A percentile compares a stretch with the other conserved stretches of the same genome.
phyloP scores from a whole-genome alignment of 2,113 vertebrate species.

The Oreochromis aureus region DNA sequence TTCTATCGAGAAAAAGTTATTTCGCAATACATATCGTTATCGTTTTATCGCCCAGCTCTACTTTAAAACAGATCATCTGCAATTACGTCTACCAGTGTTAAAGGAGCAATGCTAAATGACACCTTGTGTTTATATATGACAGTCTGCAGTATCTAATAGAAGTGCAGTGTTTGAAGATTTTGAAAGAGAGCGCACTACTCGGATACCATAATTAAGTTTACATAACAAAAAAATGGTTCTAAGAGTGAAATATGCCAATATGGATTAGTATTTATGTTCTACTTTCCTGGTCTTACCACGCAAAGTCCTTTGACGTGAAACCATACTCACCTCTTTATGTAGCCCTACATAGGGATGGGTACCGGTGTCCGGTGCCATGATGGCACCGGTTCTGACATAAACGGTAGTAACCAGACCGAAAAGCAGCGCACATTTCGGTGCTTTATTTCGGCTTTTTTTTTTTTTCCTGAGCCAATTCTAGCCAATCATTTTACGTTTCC shows the following conservation, averaged over 20 bases:
- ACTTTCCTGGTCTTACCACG: accelerated
- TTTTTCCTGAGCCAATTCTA: no score
- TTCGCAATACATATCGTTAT: no score
- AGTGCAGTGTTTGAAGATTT: background rate
- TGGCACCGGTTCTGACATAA: no score
- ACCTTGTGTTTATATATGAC: background rate
- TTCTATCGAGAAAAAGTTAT: no score
- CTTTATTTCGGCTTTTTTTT: no score
- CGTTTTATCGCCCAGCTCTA: no score
- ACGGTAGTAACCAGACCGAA: no score
- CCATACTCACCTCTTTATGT: no score
- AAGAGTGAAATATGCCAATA: background rate
- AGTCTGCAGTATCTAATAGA: background rate
- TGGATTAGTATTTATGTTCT: accelerated
- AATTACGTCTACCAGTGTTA: background rate
- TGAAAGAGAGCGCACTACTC: background rate
- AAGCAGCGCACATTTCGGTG: no score
- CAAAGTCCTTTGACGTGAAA: background rate
- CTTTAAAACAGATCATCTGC: background rate
- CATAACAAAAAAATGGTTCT: background rate
- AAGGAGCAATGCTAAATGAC: background rate
- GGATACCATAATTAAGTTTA: background rate
- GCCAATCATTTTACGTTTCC: no score
- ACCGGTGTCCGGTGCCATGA: no score
- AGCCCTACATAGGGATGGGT: no score